phyloP scores from a whole-genome alignment of 2,888 invertebrate genomes.

The Ptychoptera albimana region DNA sequence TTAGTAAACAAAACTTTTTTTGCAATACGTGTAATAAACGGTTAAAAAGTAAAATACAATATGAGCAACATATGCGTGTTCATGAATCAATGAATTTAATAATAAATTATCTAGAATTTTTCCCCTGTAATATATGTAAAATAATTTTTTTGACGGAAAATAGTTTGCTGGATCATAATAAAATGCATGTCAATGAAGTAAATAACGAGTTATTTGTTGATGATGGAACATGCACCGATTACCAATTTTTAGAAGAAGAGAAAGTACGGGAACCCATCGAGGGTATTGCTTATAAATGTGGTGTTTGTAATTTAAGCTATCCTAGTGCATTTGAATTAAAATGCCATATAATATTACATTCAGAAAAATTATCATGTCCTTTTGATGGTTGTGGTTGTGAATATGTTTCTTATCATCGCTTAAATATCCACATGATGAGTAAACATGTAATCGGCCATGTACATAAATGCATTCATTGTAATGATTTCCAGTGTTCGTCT shows the following conservation, averaged over 20 bases:
- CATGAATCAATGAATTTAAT: slow-evolving; percentile 8
- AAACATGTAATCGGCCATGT: slow-evolving; percentile 7
- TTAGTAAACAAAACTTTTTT: not conserved
- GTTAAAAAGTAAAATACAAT: slow-evolving; percentile 4
- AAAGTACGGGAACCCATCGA: not conserved
- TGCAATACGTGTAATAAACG: slow-evolving; percentile 8
- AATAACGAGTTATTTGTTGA: not conserved
- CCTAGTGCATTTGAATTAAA: slow-evolving; percentile 5
- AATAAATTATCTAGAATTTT: slow-evolving; percentile 4
- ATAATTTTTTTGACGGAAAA: slow-evolving; percentile 3
- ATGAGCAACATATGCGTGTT: slow-evolving; percentile 8
- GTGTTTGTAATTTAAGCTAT: slow-evolving; percentile 5
- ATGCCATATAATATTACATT: slow-evolving; percentile 8
- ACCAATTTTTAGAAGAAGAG: slow-evolving; percentile 10
- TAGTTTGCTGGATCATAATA: slow-evolving; percentile 3
- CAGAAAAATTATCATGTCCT: slow-evolving; percentile 8
- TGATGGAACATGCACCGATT: slow-evolving; percentile 8
- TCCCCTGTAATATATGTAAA: slow-evolving; percentile 7
- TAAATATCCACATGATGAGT: slow-evolving; percentile 7
- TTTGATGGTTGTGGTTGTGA: slow-evolving; percentile 9
- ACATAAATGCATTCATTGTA: slow-evolving; percentile 6
- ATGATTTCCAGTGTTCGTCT: slow-evolving; percentile 1
- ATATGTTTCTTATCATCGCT: slow-evolving; percentile 7
- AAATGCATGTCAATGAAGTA: not conserved
- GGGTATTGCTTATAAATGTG: slow-evolving; percentile 3